Evolutionary conservation across 1,140 invertebrate species (phyloP).

Genomic region (Rhyzopertha dominica): DNA sequence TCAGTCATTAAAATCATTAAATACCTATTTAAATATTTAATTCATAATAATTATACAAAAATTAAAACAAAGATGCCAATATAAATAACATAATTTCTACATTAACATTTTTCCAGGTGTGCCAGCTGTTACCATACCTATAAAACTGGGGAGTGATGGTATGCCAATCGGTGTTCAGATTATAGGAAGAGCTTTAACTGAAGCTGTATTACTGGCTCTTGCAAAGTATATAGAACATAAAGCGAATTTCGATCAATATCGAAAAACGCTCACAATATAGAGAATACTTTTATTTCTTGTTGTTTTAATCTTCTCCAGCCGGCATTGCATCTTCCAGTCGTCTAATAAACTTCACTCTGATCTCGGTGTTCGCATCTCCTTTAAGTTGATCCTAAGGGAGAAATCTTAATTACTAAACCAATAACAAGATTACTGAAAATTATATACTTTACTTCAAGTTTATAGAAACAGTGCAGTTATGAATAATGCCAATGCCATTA

Average conservation of each 20-base stretch:
- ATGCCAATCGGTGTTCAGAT: slow-evolving; percentile 89
- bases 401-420: no score
- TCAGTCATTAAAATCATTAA: no score
- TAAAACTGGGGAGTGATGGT: slow-evolving; percentile 67
- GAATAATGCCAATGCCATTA: no score
- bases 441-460: no score
- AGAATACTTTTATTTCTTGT: no score
- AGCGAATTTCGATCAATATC: no score
- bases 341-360: slow-evolving; percentile 93
- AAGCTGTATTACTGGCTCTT: slow-evolving; percentile 69
- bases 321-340: slow-evolving; percentile 96
- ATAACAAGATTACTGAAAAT: no score
- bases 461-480: no score
- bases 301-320: slow-evolving; percentile 94
- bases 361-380: slow-evolving; percentile 90
- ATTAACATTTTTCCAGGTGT: slow-evolving; percentile 56
- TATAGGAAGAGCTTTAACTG: slow-evolving; percentile 78
- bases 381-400: slow-evolving; percentile 93
- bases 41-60: no score
- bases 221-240: slow-evolving; percentile 80
- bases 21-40: no score
- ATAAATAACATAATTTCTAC: neutral
- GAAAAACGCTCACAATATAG: no score
- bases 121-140: slow-evolving; percentile 86
- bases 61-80: no score